Evolutionary conservation across 1,140 invertebrate species (phyloP).

Genomic region (Eriocheir sinensis): DNA sequence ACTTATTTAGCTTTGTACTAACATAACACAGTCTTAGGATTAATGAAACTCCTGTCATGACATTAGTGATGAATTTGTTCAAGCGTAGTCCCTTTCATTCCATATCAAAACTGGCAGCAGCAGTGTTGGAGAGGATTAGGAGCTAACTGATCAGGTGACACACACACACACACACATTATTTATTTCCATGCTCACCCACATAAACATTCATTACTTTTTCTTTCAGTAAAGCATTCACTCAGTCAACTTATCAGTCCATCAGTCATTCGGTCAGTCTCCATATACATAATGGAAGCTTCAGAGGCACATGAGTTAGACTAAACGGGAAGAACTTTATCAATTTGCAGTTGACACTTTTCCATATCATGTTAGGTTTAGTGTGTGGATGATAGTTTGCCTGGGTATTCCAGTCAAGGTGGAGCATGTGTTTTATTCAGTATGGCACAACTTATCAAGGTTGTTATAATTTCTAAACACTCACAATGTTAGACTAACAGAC

Average conservation of each 20-base stretch:
- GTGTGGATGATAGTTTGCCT: neutral
- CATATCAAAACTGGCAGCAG: neutral
- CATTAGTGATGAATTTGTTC: no score
- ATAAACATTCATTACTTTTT: no score
- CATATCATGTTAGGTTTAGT: conserved; percentile 23
- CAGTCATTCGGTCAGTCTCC: neutral
- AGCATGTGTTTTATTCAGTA: conserved; percentile 31
- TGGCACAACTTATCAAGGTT: conserved; percentile 20
- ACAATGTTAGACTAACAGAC: conserved; percentile 38
- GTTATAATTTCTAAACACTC: neutral
- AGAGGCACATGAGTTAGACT: conserved; percentile 5
- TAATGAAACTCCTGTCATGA: no score
- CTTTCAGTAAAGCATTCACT: no score
- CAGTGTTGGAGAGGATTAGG: neutral
- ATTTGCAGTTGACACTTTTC: neutral
- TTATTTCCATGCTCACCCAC: neutral
- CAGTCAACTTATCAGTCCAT: no score
- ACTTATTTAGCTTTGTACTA: no score
- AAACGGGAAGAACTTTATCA: neutral
- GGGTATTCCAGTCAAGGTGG: neutral
- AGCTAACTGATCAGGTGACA: neutral
- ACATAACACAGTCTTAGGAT: no score
- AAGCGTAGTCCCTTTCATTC: no score
- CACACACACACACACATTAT: no score
- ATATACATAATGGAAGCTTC: neutral